Base-by-base conservation (phyloP, 2,797 vertebrate species). In the Aselliscus stoliczkanus region DNA sequence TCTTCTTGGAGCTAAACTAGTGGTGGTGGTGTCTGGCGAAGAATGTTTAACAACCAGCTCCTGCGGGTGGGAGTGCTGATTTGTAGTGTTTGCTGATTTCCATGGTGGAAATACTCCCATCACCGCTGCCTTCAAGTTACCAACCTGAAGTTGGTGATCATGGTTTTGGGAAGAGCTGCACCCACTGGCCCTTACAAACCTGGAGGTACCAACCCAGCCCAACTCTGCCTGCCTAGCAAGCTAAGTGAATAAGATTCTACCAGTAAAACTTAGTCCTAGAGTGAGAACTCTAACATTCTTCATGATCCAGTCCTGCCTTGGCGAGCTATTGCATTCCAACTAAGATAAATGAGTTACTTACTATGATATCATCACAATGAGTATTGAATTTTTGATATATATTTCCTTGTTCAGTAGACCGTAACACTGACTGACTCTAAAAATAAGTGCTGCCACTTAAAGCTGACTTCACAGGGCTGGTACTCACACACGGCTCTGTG, bases 351-450 rank as follows among this genome's bases (percentile, higher is more conserved):
- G 9, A 52, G 17, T 92, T 90, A 75, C 54, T 90, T 86, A 29
- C 94, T 81, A 39, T 94, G 81, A 83, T 44, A 47, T 65, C 72
- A 42, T 62, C 58, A 69, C 73, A 77, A 8, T 8, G 70, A 90
- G 47, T 89, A 91, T 93, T 88, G 83, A 96, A 75, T 75, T 88
- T 67, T 81, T 97, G 87, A 70, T 70, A 88, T 96, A 20, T 18
- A 64, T 42, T 86, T 89, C 69, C n/a, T 50, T 62, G 4, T 62
- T 88, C 92, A 87, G 65, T 15, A 69, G 23, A 62, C 85, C 79
- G 37, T 47, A 50, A 64, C 29, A 90, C 25, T 20, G 34, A 89
- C 14, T 72, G 50, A 67, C 67, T 84, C 88, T 93, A 34, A 86
- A 89, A 77, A 58, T 84, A 93, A 93, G 70, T 42, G 29, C 58